A percentile compares a stretch with the other conserved stretches of the same genome.
phyloP scores from a whole-genome alignment of 2,797 vertebrate species.

The Sebastes paucispinis region DNA sequence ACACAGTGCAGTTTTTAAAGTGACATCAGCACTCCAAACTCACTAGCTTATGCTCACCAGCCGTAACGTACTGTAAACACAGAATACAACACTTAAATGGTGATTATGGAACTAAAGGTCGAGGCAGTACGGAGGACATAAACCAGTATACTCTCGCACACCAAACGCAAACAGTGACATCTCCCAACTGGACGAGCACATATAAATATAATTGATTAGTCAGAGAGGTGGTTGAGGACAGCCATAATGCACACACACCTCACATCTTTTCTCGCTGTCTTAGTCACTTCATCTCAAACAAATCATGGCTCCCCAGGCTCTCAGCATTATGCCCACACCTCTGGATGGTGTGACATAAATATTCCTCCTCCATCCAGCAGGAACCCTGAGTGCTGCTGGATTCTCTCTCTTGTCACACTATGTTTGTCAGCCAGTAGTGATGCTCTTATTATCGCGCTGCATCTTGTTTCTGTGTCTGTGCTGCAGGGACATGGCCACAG shows the following conservation, averaged over 20 bases:
- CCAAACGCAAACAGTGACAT: background rate
- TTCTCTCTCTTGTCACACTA: slow-evolving; percentile 24
- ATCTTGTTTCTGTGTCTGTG: slow-evolving; percentile 13
- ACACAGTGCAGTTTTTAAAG: background rate
- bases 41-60: background rate
- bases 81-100: background rate
- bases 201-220: background rate
- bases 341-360: slow-evolving; percentile 54
- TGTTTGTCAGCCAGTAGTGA: slow-evolving; percentile 28
- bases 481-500: background rate
- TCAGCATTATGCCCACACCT: slow-evolving; percentile 49
- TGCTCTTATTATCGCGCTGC: slow-evolving; percentile 1
- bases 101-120: no score
- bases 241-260: background rate
- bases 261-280: background rate
- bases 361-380: slow-evolving; percentile 43
- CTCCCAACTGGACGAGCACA: background rate
- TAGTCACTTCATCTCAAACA: slow-evolving; percentile 37
- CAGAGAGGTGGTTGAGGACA: background rate
- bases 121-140: background rate
- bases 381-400: slow-evolving; percentile 30
- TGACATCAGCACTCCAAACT: background rate
- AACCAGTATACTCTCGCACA: background rate
- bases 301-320: slow-evolving; percentile 18
- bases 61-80: background rate